Evolutionary conservation across 1,140 invertebrate species (phyloP).

Genomic region (Heliconius congener): DNA sequence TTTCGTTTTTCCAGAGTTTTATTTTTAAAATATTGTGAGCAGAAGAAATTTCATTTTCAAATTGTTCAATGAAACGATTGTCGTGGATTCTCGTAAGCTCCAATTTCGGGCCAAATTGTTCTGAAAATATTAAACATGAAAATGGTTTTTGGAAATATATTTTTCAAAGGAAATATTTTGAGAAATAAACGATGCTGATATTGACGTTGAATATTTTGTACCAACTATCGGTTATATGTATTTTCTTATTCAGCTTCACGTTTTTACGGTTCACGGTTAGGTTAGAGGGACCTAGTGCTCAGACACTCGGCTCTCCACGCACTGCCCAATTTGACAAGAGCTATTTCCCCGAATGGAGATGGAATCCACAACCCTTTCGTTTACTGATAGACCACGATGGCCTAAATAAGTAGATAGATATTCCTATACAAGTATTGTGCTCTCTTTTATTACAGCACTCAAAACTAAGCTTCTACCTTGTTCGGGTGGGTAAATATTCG

Average conservation of each 20-base stretch:
- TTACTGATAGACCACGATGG: no score
- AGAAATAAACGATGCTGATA: background rate
- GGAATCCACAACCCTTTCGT: no score
- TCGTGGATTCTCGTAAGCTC: constrained; percentile 1
- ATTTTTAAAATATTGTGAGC: background rate
- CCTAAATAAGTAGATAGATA: background rate
- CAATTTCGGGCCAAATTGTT: constrained; percentile 2
- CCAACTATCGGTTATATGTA: no score
- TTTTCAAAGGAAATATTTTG: background rate
- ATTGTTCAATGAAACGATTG: constrained; percentile 3
- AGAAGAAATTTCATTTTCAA: background rate
- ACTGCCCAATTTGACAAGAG: no score
- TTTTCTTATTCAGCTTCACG: no score
- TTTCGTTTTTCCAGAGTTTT: background rate
- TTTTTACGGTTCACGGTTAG: no score
- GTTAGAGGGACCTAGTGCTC: no score
- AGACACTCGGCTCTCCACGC: no score
- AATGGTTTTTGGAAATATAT: background rate
- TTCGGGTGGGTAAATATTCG: background rate
- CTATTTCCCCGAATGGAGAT: no score
- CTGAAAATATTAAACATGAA: background rate
- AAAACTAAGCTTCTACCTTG: background rate
- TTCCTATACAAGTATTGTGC: background rate
- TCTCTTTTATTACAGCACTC: background rate
- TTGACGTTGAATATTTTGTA: background rate